phyloP scores from a whole-genome alignment of 2,113 vertebrate genomes.

The Xiphophorus hellerii region DNA sequence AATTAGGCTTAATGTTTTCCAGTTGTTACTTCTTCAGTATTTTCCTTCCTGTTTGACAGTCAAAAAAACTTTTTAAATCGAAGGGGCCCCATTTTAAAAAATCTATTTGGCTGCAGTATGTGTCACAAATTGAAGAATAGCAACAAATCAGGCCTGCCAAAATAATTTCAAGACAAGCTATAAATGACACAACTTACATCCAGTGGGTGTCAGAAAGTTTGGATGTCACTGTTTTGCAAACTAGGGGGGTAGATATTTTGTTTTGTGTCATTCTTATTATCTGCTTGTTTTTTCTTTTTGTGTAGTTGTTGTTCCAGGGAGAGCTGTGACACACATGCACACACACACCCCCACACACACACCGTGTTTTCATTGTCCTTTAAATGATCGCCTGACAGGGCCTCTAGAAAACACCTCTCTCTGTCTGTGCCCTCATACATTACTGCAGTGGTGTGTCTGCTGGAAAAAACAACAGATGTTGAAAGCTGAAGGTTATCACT shows the following conservation, averaged over 20 bases:
- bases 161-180: conserved; percentile 44
- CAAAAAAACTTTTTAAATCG: conserved; percentile 53
- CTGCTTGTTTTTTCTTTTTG: conserved; percentile 4
- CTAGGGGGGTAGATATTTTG: conserved; percentile 35
- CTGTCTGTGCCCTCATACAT: conserved; percentile 29
- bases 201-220: conserved; percentile 41
- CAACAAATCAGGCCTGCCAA: conserved; percentile 54
- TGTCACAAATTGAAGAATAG: conserved; percentile 51
- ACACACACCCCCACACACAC: not conserved
- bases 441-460: conserved; percentile 33
- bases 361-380: conserved; percentile 53
- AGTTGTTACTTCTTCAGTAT: conserved; percentile 16
- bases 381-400: conserved; percentile 31
- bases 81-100: conserved; percentile 54
- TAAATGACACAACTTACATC: conserved; percentile 53
- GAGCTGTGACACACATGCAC: conserved; percentile 20
- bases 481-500: conserved; percentile 57
- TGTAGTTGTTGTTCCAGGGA: not conserved
- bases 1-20: conserved; percentile 17
- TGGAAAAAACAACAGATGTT: conserved; percentile 44
- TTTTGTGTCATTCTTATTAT: conserved; percentile 41
- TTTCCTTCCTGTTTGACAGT: conserved; percentile 23
- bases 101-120: conserved; percentile 45
- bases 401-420: conserved; percentile 34
- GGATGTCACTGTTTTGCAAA: conserved; percentile 56